phyloP scores from a whole-genome alignment of 1,140 invertebrate genomes.

The Zaprionus nigranus region DNA sequence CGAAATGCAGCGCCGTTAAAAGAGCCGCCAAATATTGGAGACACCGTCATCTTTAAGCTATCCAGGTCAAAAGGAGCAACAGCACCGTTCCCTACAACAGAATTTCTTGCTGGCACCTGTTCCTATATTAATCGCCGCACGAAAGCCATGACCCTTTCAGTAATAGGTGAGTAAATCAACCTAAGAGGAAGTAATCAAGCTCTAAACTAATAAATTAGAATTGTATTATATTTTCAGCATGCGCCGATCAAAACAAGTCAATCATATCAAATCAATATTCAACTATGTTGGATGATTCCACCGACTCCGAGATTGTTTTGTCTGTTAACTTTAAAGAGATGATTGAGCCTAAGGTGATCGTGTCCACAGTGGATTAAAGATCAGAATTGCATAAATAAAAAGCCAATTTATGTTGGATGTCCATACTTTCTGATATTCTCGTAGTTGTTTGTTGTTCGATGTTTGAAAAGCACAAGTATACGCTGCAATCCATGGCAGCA shows the following conservation, averaged over 20 bases:
- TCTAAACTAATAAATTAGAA: neutral
- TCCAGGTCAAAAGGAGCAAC: slow-evolving; percentile 10
- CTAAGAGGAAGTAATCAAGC: neutral
- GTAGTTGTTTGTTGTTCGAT: neutral
- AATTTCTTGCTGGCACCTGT: slow-evolving; percentile 48
- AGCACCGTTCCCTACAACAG: slow-evolving; percentile 8
- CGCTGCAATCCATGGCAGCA: neutral
- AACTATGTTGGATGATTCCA: slow-evolving; percentile 36
- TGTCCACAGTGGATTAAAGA: slow-evolving; percentile 45
- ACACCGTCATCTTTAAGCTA: slow-evolving; percentile 62
- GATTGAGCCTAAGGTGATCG: slow-evolving; percentile 38
- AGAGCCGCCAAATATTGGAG: slow-evolving; percentile 39
- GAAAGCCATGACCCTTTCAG: slow-evolving; percentile 41
- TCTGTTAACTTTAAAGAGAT: slow-evolving; percentile 43
- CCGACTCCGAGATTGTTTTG: slow-evolving; percentile 1
- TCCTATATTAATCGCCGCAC: slow-evolving; percentile 59
- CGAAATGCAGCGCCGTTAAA: slow-evolving; percentile 20
- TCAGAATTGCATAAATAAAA: slow-evolving; percentile 15
- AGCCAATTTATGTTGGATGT: neutral
- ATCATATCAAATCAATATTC: slow-evolving; percentile 37
- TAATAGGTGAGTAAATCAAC: slow-evolving; percentile 41
- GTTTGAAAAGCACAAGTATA: too few species aligned
- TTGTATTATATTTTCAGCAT: slow-evolving; percentile 4
- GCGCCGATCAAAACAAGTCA: neutral
- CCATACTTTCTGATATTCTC: slow-evolving; percentile 42